These are phyloP conservation scores for Eledone cirrhosa DNA, from an alignment of 2,888 invertebrate genomes.

Conservation along the genomic window DNA sequence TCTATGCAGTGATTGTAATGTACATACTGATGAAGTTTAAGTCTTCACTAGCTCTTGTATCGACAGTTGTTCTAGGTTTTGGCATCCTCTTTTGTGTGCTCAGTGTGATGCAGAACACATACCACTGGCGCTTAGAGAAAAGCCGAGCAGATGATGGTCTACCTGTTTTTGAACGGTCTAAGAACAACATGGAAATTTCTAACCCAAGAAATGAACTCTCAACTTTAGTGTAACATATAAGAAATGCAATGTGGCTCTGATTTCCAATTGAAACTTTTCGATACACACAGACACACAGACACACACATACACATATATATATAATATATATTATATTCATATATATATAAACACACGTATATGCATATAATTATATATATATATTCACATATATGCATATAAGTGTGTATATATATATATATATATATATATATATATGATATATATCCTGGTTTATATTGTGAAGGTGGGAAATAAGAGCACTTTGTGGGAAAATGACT, in stretches of 20 bases:
- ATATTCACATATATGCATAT: not conserved
- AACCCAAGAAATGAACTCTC: constrained; percentile 43
- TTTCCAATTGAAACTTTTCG: constrained; percentile 5
- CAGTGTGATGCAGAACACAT: constrained; percentile 93
- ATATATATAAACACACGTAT: too few species aligned
- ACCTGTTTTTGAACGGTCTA: constrained; percentile 48
- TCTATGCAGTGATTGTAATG: constrained; percentile 81
- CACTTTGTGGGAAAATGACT: too few species aligned
- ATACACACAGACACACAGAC: too few species aligned
- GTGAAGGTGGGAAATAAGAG: not conserved
- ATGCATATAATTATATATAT: not conserved
- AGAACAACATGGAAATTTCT: constrained; percentile 22
- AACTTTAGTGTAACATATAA: constrained; percentile 44
- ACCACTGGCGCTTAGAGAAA: constrained; percentile 80
- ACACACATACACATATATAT: too few species aligned
- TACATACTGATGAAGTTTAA: constrained; percentile 93
- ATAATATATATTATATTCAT: too few species aligned
- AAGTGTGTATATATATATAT: not conserved
- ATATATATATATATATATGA: constrained; percentile 3
- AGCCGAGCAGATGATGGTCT: constrained; percentile 58
- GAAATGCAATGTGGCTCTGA: not conserved
- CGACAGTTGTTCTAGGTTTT: constrained; percentile 87
- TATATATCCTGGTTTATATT: not conserved
- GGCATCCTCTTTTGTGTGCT: constrained; percentile 92
- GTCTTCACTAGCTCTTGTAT: constrained; percentile 89